Conservation (phyloP, 2,797 vertebrate species). For the Sebastes reedi region DNA sequence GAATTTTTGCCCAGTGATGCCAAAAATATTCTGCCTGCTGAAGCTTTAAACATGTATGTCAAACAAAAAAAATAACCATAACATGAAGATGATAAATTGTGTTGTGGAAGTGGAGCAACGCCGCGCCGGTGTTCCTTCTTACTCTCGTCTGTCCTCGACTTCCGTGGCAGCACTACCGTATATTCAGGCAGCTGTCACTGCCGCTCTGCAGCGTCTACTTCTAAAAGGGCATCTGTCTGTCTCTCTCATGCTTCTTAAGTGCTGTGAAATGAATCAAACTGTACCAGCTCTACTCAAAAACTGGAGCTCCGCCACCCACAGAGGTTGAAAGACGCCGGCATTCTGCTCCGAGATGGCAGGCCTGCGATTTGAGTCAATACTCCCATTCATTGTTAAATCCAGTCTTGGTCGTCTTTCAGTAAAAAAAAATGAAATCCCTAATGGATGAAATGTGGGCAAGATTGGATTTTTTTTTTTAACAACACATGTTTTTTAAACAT, state of each 20-base stretch:
- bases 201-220: slow-evolving; percentile 31
- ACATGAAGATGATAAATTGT: background rate
- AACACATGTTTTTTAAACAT: background rate
- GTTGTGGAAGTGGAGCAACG: background rate
- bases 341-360: slow-evolving; percentile 12
- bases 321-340: slow-evolving; percentile 11
- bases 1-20: too few species aligned
- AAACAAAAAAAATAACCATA: background rate
- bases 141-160: background rate
- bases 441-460: background rate
- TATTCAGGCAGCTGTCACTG: slow-evolving; percentile 41
- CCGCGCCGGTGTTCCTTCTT: background rate
- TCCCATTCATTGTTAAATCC: slow-evolving; percentile 17
- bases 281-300: slow-evolving; percentile 27
- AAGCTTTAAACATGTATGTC: too few species aligned
- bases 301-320: slow-evolving; percentile 33
- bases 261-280: slow-evolving; percentile 38
- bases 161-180: slow-evolving; percentile 3
- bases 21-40: too few species aligned
- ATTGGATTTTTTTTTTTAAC: background rate
- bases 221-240: slow-evolving; percentile 69
- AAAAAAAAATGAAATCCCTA: background rate
- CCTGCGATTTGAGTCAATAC: slow-evolving; percentile 20
- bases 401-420: background rate
- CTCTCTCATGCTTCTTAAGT: slow-evolving; percentile 44